phyloP scores from a whole-genome alignment of 2,797 vertebrate species.

The Eremophila alpestris region DNA sequence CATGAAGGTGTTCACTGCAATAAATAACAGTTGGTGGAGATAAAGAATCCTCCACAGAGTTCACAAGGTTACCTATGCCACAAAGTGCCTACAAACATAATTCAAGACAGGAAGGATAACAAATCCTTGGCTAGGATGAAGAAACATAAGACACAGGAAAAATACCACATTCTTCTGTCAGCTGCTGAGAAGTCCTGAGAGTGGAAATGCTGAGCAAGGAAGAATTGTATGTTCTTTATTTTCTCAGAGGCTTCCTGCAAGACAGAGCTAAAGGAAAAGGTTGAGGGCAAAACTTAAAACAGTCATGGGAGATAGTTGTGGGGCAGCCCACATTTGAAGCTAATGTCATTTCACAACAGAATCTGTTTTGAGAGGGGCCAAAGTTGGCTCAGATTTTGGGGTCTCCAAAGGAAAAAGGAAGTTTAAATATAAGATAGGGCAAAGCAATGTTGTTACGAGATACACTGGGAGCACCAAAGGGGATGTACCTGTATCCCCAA shows the following conservation, averaged over 20 bases:
- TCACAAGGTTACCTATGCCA: not conserved
- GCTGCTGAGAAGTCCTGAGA: not conserved
- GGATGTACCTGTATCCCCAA: not conserved
- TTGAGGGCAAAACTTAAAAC: not conserved
- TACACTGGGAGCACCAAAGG: not conserved
- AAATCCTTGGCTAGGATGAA: not conserved
- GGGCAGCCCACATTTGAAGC: not conserved
- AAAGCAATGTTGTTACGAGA: not conserved
- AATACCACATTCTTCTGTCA: not conserved
- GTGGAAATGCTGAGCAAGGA: not conserved
- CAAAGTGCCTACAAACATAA: not conserved
- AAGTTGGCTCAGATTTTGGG: not conserved
- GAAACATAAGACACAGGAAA: not conserved
- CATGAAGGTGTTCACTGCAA: not conserved
- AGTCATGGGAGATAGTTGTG: not conserved
- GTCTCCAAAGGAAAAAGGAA: not conserved
- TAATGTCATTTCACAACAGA: not conserved
- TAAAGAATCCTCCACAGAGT: not conserved
- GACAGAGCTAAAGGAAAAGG: not conserved
- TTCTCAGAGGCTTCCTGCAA: not conserved
- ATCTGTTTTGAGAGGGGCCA: not conserved
- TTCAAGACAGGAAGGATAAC: not conserved
- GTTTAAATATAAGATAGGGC: not conserved
- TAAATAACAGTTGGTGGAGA: not conserved
- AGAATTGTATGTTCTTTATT: not conserved